Evolutionary conservation across 2,113 vertebrate species (phyloP), one percentile per base, ranked within the genome.

Genomic region (rabbit (Oryctolagus cuniculus)): DNA sequence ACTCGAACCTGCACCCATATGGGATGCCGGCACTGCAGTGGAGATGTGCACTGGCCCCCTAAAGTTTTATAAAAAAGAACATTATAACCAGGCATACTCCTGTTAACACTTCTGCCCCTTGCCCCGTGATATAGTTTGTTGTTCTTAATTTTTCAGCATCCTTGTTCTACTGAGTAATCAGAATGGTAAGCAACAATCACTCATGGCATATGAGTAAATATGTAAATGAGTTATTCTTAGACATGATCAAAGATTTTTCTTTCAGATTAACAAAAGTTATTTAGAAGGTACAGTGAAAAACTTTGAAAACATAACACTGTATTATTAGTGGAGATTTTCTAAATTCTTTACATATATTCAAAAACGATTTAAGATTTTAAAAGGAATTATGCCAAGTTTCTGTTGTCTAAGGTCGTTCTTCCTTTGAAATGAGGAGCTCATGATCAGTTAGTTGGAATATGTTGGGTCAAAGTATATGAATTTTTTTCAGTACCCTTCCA

Each of bases 361-460:
- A 77, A 86, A 67, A 27, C 85, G 25, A 75, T 87, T 92, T 31
- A 83, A 53, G 29, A 87, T 91, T 96, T 95, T 89, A 58, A 77
- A 92, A 80, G 27, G 84, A 55, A 89, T 5, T 96, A 29, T 74
- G n/a, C 70, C 21, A 82, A 51, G 2, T 58, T 1, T 93, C 0
- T 89, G 31, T 89, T 93, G 94, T 90, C 55, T 64, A 53, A 87
- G 81, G 31, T 36, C 31, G 0, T 38, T 88, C 25, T 90, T 80
- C n/a, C 10, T 77, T 84, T 88, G 88, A 29, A 87, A 58, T 79
- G 21, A 83, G 25, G n/a, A 75, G 4, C 49, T 24, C 15, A 2
- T 61, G 27, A 7, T 82, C 91, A 91, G n/a, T 66, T 84, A 87
- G 67, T 91, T 82, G 29, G 44, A 24, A 91, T 19, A 69, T 21